A percentile compares a stretch with the other conserved stretches of the same genome.
These are phyloP conservation scores for Torymus texanus DNA, from an alignment of 2,888 invertebrate species.

Conservation along the genomic window DNA sequence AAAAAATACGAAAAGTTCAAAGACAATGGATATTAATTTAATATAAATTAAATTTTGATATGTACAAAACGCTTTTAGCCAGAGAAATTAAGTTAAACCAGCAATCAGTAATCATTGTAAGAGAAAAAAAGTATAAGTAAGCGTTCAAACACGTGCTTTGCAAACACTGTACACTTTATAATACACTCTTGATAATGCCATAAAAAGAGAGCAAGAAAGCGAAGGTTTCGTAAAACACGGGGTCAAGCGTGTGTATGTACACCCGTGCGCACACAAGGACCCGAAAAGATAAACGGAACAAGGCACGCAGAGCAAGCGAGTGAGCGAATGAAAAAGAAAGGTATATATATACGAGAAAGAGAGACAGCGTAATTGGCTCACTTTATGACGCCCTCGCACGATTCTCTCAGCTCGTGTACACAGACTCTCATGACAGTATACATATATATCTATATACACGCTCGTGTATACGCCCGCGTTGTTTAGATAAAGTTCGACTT, in stretches of 20 bases:
- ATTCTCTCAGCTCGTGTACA: constrained; percentile 21
- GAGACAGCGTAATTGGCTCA: constrained; percentile 61
- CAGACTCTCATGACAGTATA: neutral
- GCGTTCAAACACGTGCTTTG: no score
- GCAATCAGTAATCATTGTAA: no score
- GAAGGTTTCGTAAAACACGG: constrained; percentile 15
- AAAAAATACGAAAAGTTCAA: no score
- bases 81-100: no score
- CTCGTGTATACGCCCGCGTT: constrained; percentile 32
- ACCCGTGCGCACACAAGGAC: constrained; percentile 2
- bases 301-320: neutral
- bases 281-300: constrained; percentile 16
- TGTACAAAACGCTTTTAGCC: no score
- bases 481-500: constrained; percentile 62
- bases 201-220: neutral
- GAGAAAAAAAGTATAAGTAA: no score
- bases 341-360: neutral
- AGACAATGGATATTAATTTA: no score
- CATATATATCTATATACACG: constrained; percentile 40
- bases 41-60: no score
- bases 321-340: neutral
- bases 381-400: constrained; percentile 61
- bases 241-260: constrained; percentile 13
- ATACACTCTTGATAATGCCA: constrained; percentile 8
- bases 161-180: no score